phyloP scores from a whole-genome alignment of 2,888 invertebrate species.

The Machimus atricapillus region DNA sequence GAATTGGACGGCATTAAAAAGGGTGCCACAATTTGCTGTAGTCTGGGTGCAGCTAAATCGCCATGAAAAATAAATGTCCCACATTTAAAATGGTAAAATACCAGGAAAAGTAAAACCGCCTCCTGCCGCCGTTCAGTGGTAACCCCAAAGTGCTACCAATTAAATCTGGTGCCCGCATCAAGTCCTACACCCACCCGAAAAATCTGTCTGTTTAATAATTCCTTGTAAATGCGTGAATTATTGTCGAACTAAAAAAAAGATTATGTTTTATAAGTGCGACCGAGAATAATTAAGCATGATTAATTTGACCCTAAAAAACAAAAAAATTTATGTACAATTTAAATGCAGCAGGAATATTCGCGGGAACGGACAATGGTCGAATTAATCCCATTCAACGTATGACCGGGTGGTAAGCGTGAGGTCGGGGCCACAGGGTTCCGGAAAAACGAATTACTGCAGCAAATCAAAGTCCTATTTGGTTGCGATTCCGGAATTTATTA shows the following conservation, averaged over 20 bases:
- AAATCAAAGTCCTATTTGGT: background rate
- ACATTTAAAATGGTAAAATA: background rate
- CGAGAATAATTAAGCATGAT: background rate
- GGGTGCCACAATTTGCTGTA: background rate
- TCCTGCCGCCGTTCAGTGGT: background rate
- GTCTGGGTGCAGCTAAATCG: background rate
- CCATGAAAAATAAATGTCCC: background rate
- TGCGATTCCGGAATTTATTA: constrained; percentile 2
- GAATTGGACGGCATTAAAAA: background rate
- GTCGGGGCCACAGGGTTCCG: background rate
- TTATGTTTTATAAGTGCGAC: constrained; percentile 3
- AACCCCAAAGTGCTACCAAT: background rate
- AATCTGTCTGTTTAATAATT: background rate
- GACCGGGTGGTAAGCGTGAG: background rate
- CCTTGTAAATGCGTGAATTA: constrained; percentile 4
- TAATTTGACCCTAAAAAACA: background rate
- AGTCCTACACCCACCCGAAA: background rate
- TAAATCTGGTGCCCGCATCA: background rate
- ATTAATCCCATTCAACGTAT: background rate
- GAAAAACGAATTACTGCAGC: background rate
- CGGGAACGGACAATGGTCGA: background rate
- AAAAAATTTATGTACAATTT: background rate
- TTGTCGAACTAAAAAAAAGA: constrained; percentile 7
- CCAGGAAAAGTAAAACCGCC: background rate
- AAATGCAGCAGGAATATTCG: background rate